Percentiles rank a stretch among this genome's conserved stretches.
Evolutionary conservation across 2,888 invertebrate species (phyloP).

Genomic region (Hyalella azteca): DNA sequence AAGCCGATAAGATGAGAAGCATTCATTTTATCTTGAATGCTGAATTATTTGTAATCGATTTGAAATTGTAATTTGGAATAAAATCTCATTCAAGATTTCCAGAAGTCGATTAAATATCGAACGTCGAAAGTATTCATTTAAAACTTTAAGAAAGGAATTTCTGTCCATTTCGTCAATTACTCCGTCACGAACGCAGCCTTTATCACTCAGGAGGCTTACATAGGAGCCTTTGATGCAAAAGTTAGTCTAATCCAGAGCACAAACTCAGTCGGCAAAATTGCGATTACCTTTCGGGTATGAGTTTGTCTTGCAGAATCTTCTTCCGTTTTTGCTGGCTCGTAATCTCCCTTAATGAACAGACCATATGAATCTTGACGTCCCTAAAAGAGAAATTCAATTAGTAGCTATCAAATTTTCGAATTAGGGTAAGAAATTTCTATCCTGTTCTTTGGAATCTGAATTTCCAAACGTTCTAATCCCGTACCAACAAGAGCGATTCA

Average conservation of each 20-base stretch:
- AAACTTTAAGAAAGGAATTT: too few relatives aligned
- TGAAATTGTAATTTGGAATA: too few relatives aligned
- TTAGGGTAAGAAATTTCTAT: constrained; percentile 11
- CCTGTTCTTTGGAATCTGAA: constrained; percentile 13
- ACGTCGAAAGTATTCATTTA: too few relatives aligned
- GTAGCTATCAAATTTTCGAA: constrained; percentile 34
- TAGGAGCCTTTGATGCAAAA: background rate
- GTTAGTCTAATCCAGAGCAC: background rate
- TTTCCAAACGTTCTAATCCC: constrained; percentile 30
- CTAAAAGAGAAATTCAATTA: constrained; percentile 33
- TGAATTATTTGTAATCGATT: too few relatives aligned
- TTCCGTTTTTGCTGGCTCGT: background rate
- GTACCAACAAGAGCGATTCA: constrained; percentile 26
- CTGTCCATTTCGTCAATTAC: too few relatives aligned
- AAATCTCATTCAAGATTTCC: too few relatives aligned
- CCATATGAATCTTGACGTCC: constrained; percentile 6
- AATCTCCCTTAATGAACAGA: constrained; percentile 18
- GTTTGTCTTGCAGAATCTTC: constrained; percentile 15
- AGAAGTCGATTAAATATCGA: too few relatives aligned
- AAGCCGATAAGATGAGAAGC: too few relatives aligned
- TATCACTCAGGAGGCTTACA: background rate
- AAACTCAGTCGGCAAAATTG: background rate
- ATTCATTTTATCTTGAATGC: too few relatives aligned
- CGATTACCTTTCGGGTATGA: background rate
- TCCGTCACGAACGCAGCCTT: background rate